Conservation (phyloP, 2,797 vertebrate genomes). For the Urophycis tenuis region DNA sequence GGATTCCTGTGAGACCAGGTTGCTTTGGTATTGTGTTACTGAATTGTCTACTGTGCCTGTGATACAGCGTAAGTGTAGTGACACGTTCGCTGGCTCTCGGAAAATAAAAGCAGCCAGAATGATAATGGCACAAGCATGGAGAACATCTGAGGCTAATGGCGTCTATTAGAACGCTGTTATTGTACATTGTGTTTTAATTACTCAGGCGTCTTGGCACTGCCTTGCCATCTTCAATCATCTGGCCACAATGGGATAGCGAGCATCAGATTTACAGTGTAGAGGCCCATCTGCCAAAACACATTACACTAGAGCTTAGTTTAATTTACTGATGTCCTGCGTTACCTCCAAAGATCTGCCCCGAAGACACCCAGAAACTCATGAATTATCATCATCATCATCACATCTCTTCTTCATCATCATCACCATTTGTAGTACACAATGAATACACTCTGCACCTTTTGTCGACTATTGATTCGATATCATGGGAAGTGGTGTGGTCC, state of each 20-base stretch:
- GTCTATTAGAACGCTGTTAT: not conserved
- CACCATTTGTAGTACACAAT: not conserved
- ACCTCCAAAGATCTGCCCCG: not conserved
- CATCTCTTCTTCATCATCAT: not conserved
- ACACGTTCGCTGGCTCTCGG: not conserved
- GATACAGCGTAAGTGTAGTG: not conserved
- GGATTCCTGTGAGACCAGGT: too few species aligned
- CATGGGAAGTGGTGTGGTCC: not conserved
- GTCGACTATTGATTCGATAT: not conserved
- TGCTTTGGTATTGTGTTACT: not conserved
- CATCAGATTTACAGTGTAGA: not conserved
- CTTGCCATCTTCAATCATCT: not conserved
- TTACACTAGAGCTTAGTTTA: not conserved
- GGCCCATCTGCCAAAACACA: not conserved
- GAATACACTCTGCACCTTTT: not conserved
- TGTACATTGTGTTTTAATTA: not conserved
- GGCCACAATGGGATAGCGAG: not conserved
- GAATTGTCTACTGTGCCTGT: not conserved
- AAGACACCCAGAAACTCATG: not conserved
- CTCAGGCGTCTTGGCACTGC: not conserved
- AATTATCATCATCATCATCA: not conserved
- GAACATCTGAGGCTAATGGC: not conserved
- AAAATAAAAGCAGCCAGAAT: not conserved
- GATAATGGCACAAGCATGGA: not conserved
- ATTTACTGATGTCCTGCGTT: not conserved